phyloP scores from a whole-genome alignment of 2,797 vertebrate genomes.

The Eutrigla gurnardus region DNA sequence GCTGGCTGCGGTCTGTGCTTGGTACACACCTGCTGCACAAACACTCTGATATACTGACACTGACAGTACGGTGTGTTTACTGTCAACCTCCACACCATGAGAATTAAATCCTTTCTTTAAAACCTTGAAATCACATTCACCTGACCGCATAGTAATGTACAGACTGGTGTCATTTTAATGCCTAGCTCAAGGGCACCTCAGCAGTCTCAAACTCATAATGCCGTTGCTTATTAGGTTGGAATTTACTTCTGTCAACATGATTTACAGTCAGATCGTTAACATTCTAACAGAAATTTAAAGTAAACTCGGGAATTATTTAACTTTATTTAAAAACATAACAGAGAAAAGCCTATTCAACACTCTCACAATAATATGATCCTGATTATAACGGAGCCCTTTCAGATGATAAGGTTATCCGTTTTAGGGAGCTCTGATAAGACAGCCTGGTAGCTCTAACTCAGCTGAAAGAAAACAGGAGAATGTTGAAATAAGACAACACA shows the following conservation, averaged over 20 bases:
- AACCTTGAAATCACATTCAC: background rate
- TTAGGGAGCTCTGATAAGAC: too few species aligned
- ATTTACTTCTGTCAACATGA: background rate
- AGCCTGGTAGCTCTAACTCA: too few species aligned
- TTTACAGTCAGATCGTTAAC: background rate
- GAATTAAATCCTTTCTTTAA: background rate
- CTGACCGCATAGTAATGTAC: background rate
- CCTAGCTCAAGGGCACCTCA: background rate
- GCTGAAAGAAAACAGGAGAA: too few species aligned
- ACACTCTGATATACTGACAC: background rate
- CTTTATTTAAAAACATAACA: too few species aligned
- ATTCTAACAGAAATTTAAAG: background rate
- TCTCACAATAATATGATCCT: too few species aligned
- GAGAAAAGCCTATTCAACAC: too few species aligned
- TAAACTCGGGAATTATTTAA: too few species aligned
- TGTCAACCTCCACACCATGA: background rate
- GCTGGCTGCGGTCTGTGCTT: conserved; percentile 12
- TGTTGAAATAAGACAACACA: too few species aligned
- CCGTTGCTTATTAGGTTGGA: background rate
- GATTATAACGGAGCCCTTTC: too few species aligned
- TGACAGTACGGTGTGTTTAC: background rate
- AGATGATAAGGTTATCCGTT: too few species aligned
- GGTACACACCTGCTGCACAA: conserved; percentile 19
- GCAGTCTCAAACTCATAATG: background rate
- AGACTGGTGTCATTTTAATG: background rate